Base-by-base conservation (phyloP, 2,113 vertebrate species). In the Cinclus mexicanus region DNA sequence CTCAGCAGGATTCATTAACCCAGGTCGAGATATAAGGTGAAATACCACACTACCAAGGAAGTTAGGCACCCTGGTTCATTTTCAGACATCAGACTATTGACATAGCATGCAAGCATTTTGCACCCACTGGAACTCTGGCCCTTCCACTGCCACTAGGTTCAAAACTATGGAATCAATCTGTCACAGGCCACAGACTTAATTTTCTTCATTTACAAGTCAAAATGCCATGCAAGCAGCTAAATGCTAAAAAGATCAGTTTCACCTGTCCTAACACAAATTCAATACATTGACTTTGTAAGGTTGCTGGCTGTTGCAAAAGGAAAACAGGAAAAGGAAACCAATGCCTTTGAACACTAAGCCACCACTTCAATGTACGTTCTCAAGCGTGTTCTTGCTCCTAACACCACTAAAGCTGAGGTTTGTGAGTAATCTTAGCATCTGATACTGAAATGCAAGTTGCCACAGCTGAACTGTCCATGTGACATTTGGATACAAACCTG, bases 401-500 rank as follows among this genome's bases (percentile, higher is more conserved):
- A 74, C 11, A 19, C 17, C 13, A 87, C 25, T 67, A 52, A 77
- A 90, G 28, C 24, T n/a, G 68, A 89, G 10, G 35, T 74, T 55
- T 80, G 50, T 78, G 33, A 74, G 33, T 25, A 88, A 70, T 26
- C 39, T n/a, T 61, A 69, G 71, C 42, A 65, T 50, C 68, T 83
- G 37, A 72, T 68, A 47, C 25, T 46, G 31, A 90, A 87, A 53
- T 33, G 71, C n/a, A 71, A 69, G 22, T 35, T 72, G 11, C 37
- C 52, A 25, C n/a, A 72, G n/a, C 24, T 31, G 83, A 52, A 87
- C 31, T 53, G 44, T 55, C 41, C 39, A 8, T 60, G 64, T 83
- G 81, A 87, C 57, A 89, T 44, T 89, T 80, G 26, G 17, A 56
- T 90, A 98, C 98, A 95, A 83, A 98, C 98, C 97, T 91, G 97